Evolutionary conservation across 2,113 vertebrate species (phyloP), one percentile per base, ranked within the genome.

Genomic region (Calidris pygmaea): DNA sequence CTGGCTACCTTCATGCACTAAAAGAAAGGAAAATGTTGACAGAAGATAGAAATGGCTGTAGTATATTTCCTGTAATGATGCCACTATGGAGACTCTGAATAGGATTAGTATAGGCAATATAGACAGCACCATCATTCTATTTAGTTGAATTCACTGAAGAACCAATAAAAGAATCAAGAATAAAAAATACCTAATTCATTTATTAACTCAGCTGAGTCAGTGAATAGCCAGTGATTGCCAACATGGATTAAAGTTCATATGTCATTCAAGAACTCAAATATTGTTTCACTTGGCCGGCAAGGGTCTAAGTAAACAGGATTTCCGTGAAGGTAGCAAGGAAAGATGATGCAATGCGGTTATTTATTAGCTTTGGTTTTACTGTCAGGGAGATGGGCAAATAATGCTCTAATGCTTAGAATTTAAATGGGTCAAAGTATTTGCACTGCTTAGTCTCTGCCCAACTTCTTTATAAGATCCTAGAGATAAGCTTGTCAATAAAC

Each of bases 341-440:
- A 15, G 30, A 48, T 97, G 78, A 88, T 83, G 94, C 86, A 97
- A 93, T 53, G 18, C 91, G 43, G 90, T 95, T 96, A 81, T 96
- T 96, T 90, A 96, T 97, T 95, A 96, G 68, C 94, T 92, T 95
- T 95, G 32, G 35, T 66, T 87, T 96, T 90, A 48, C 50, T 87
- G 71, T 39, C 79, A 82, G 34, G 17, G 50, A 90, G 47, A 74
- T 86, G 71, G 58, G 67, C 75, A 97, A 96, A 96, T 95, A 92
- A 90, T 77, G 29, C 63, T 35, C 55, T 80, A 86, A 88, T 74
- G 45, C 58, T 91, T 66, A 88, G 55, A 90, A 92, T 80, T 76
- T 83, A 88, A 85, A 72, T 82, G 30, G 39, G 39, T 72, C 81
- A 85, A 37, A 71, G 50, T 91, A 39, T 94, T 85, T 82, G 37